Evolutionary conservation across 2,888 invertebrate species (phyloP).

Genomic region (Acleris holmiana): DNA sequence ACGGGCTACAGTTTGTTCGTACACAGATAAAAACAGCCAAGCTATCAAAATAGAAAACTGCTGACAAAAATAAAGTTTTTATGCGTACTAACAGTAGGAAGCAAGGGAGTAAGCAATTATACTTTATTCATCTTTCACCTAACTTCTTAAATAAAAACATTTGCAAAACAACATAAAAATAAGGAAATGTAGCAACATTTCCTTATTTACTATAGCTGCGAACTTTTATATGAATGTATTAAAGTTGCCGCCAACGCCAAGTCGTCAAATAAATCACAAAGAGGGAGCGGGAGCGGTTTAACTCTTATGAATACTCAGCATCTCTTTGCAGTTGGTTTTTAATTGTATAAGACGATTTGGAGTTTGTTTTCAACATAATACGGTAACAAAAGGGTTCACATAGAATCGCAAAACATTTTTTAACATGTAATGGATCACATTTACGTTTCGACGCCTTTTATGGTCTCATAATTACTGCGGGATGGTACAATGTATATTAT

Average conservation of each 20-base stretch:
- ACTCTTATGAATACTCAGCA: not conserved
- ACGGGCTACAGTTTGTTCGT: conserved; percentile 8
- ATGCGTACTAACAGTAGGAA: no score
- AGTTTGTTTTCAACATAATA: no score
- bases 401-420: no score
- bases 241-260: not conserved
- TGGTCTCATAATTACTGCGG: no score
- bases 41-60: not conserved
- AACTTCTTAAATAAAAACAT: no score
- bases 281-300: not conserved
- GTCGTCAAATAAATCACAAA: not conserved
- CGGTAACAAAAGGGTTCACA: no score
- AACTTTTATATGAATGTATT: not conserved
- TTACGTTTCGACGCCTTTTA: no score
- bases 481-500: no score
- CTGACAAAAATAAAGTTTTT: not conserved
- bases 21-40: conserved; percentile 22
- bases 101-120: no score
- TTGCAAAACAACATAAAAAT: not conserved
- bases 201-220: not conserved
- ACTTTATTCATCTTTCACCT: no score
- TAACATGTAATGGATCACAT: no score
- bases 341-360: not conserved
- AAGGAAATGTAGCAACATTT: not conserved
- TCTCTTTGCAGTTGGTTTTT: not conserved